phyloP scores from a whole-genome alignment of 2,888 invertebrate species.

The Brassicogethes aeneus region DNA sequence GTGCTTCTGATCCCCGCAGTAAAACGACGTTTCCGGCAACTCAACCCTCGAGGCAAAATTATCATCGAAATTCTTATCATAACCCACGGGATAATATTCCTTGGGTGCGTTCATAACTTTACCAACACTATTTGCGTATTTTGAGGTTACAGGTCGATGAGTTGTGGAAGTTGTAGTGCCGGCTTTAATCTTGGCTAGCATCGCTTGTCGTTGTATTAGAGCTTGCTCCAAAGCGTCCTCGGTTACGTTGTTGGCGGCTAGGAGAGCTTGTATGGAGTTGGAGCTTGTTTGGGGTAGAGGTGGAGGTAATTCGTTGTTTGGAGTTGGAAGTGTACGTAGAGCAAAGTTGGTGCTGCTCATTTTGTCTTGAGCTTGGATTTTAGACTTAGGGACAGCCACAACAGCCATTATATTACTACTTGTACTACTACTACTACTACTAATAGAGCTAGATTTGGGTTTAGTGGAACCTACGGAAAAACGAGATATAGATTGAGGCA shows the following conservation, averaged over 20 bases:
- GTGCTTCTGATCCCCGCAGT: conserved; percentile 82
- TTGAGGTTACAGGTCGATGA: conserved; percentile 37
- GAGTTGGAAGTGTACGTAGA: conserved; percentile 27
- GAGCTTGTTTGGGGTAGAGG: conserved; percentile 18
- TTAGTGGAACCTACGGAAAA: conserved; percentile 37
- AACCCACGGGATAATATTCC: conserved; percentile 81
- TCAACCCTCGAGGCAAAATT: conserved; percentile 79
- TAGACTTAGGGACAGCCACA: conserved; percentile 26
- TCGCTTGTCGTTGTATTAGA: conserved; percentile 56
- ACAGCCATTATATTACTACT: conserved; percentile 26
- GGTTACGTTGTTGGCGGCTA: conserved; percentile 66
- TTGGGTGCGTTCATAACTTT: conserved; percentile 85
- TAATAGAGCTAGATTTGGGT: conserved; percentile 15
- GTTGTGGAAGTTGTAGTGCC: conserved; percentile 42
- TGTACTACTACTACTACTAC: neutral
- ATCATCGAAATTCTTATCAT: conserved; percentile 84
- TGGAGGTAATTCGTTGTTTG: conserved; percentile 23
- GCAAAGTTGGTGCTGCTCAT: conserved; percentile 30
- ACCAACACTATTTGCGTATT: conserved; percentile 32
- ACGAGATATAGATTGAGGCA: conserved; percentile 49
- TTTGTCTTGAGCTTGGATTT: conserved; percentile 24
- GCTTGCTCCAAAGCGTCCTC: conserved; percentile 71
- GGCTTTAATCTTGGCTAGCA: conserved; percentile 43
- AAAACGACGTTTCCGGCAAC: conserved; percentile 73
- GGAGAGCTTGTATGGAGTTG: conserved; percentile 30